Evolutionary conservation across 2,888 invertebrate species (phyloP).

Genomic region (Drosophila nigritarsus): DNA sequence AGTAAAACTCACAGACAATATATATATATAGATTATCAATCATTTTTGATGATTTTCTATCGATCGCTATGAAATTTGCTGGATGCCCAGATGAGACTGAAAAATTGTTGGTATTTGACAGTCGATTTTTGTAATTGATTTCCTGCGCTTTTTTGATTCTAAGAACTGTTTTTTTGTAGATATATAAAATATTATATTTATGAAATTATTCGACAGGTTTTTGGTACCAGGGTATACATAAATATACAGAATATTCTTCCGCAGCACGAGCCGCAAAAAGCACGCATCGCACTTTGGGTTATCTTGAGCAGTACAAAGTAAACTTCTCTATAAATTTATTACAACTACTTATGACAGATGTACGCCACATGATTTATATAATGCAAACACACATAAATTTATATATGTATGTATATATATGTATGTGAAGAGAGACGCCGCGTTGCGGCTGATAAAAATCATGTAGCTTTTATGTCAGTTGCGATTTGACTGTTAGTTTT

Average conservation of each 20-base stretch:
- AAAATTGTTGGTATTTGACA: too few species aligned
- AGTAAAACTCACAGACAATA: not conserved
- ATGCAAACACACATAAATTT: constrained; percentile 10
- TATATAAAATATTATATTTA: not conserved
- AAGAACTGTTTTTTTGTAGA: not conserved
- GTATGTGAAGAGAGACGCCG: constrained; percentile 12
- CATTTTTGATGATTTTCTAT: not conserved
- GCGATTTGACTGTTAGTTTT: constrained; percentile 22
- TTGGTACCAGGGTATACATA: not conserved
- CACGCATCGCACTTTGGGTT: constrained; percentile 33
- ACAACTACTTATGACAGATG: constrained; percentile 67
- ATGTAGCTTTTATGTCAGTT: constrained; percentile 50
- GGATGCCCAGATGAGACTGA: not conserved
- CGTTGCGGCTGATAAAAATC: constrained; percentile 78
- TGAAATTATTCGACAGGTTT: not conserved
- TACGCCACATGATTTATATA: constrained; percentile 63
- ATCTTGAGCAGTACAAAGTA: constrained; percentile 45
- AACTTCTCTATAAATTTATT: constrained; percentile 45
- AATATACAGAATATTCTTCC: not conserved
- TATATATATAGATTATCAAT: not conserved
- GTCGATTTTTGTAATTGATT: not conserved
- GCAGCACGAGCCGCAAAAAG: not conserved
- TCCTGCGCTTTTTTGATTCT: not conserved
- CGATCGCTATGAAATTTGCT: not conserved
- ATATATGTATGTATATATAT: not conserved